These are phyloP conservation scores for Drosophila flavopinicola DNA, from an alignment of 2,888 invertebrate genomes.

Conservation along the genomic window DNA sequence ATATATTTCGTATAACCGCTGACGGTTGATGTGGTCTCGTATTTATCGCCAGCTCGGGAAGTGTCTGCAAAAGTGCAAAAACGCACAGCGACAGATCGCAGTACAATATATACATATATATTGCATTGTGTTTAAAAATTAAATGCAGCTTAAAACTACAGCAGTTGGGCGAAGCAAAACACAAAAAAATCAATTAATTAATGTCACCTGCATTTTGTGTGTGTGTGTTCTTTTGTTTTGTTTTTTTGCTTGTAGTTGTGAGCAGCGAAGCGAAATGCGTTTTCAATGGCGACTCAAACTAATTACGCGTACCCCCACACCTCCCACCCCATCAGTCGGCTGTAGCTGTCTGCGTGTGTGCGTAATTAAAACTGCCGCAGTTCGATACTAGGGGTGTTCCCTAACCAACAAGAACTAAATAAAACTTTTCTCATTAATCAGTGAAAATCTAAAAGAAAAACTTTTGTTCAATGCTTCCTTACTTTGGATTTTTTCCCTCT, in stretches of 20 bases:
- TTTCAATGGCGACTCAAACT: constrained; percentile 74
- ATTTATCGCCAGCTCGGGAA: constrained; percentile 92
- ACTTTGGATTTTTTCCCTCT: constrained; percentile 5
- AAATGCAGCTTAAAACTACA: constrained; percentile 19
- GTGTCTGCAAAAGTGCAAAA: constrained; percentile 86
- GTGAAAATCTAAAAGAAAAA: constrained; percentile 80
- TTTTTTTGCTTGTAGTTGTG: constrained; percentile 17
- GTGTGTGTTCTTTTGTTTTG: constrained; percentile 5
- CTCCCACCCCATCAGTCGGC: neutral
- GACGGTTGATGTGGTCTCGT: constrained; percentile 92
- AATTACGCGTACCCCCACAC: constrained; percentile 47
- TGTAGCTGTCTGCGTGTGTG: constrained; percentile 48
- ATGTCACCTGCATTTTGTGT: constrained; percentile 69
- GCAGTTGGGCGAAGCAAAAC: constrained; percentile 3
- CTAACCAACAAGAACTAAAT: constrained; percentile 54
- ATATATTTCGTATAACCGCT: constrained; percentile 95
- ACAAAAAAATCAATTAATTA: constrained; percentile 76
- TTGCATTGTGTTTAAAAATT: constrained; percentile 5
- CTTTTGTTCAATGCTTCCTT: constrained; percentile 65
- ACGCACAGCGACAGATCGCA: constrained; percentile 15
- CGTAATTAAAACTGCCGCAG: constrained; percentile 78
- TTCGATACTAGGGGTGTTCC: constrained; percentile 49
- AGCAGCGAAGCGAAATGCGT: constrained; percentile 54
- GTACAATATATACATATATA: neutral
- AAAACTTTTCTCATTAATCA: constrained; percentile 82